Conservation (phyloP, 2,888 invertebrate species). For the Lottia scabra region DNA sequence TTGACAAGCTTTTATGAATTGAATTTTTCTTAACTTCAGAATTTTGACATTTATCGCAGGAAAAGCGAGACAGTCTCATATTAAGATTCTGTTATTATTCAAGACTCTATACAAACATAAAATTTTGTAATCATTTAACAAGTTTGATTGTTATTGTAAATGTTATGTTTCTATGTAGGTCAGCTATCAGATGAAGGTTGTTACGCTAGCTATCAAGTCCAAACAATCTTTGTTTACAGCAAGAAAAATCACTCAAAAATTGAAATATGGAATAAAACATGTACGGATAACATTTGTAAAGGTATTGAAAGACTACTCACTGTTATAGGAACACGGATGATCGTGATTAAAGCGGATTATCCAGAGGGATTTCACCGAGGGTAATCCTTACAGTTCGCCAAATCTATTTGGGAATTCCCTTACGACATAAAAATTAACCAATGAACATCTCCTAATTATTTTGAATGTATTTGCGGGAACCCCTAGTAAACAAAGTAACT, state of each 20-base stretch:
- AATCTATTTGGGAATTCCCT: constrained; percentile 27
- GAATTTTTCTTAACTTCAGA: too few relatives aligned
- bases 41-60: too few relatives aligned
- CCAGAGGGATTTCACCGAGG: constrained; percentile 20
- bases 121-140: too few relatives aligned
- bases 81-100: too few relatives aligned
- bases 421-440: constrained; percentile 28
- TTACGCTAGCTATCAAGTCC: background rate
- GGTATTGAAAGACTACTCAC: constrained; percentile 15
- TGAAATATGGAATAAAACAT: background rate
- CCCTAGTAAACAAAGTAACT: constrained; percentile 25
- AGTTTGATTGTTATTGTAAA: background rate
- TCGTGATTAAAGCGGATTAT: constrained; percentile 22
- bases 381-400: constrained; percentile 27
- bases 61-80: too few relatives aligned
- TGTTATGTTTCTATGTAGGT: background rate
- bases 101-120: too few relatives aligned
- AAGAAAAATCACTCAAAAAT: background rate
- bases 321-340: constrained; percentile 16
- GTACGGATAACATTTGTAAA: constrained; percentile 6
- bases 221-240: background rate
- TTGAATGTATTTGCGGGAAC: constrained; percentile 29
- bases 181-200: background rate
- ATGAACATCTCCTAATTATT: constrained; percentile 19
- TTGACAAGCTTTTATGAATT: constrained; percentile 11